Conservation (phyloP, 2,888 invertebrate genomes). For the Alviniconcha strummeri region DNA sequence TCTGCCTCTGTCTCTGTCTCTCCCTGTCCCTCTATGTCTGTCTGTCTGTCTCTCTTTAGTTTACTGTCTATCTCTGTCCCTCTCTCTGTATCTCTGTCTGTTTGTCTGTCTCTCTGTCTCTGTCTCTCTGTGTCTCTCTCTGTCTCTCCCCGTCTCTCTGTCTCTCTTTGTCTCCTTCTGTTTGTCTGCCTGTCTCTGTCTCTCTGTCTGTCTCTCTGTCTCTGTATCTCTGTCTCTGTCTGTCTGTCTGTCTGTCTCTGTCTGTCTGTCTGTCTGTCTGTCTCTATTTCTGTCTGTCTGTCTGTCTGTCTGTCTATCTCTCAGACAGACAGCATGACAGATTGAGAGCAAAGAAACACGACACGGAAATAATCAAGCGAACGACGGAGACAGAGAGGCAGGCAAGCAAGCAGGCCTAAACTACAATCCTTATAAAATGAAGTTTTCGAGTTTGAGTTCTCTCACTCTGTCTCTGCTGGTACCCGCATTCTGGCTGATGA, state of each 20-base stretch:
- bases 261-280: slow-evolving; percentile 15
- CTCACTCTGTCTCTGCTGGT: too few species aligned
- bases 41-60: background rate
- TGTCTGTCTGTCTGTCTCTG: slow-evolving; percentile 16
- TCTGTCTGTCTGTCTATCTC: background rate
- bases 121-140: slow-evolving; percentile 14
- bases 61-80: too few species aligned
- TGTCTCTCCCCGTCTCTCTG: slow-evolving; percentile 19
- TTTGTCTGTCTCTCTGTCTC: background rate
- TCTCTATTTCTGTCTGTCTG: background rate
- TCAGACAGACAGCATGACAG: too few species aligned
- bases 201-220: background rate
- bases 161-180: background rate
- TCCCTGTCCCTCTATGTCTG: background rate
- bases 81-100: too few species aligned
- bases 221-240: background rate
- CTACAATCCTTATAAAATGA: too few species aligned
- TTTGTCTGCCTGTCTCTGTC: background rate
- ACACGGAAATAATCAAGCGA: too few species aligned
- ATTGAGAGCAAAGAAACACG: too few species aligned
- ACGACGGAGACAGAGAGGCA: too few species aligned
- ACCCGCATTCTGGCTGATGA: too few species aligned
- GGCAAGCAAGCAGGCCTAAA: too few species aligned
- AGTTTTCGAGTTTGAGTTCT: too few species aligned
- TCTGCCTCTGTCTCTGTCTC: background rate